These are phyloP conservation scores for Hippocampus zosterae DNA, from an alignment of 2,113 vertebrate species.

Conservation along the genomic window DNA sequence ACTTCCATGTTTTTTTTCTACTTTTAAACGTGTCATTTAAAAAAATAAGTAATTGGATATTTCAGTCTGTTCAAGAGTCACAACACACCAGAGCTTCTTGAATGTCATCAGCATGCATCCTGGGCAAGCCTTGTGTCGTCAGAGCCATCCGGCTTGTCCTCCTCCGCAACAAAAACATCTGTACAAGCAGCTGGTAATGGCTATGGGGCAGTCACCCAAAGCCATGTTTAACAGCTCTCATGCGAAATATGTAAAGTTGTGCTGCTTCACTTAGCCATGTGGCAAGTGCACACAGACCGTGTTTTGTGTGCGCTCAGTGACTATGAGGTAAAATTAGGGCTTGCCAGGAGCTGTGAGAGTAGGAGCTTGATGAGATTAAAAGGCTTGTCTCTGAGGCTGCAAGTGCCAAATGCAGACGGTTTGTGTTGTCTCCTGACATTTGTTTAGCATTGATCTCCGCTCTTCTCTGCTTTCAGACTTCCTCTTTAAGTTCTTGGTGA, in stretches of 20 bases:
- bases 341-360: slow-evolving; percentile 26
- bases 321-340: slow-evolving; percentile 39
- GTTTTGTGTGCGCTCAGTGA: slow-evolving; percentile 23
- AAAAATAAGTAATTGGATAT: not conserved
- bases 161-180: slow-evolving; percentile 41
- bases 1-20: not conserved
- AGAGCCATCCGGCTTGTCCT: slow-evolving; percentile 12
- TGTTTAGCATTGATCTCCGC: slow-evolving; percentile 14
- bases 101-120: not conserved
- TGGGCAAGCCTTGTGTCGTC: not conserved
- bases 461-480: slow-evolving; percentile 77
- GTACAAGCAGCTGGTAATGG: slow-evolving; percentile 25
- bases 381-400: slow-evolving; percentile 27
- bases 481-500: slow-evolving; percentile 95
- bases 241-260: not conserved
- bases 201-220: slow-evolving; percentile 5
- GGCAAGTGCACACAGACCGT: slow-evolving; percentile 23
- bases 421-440: not conserved
- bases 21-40: no score
- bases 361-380: slow-evolving; percentile 46
- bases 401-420: slow-evolving; percentile 19
- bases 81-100: not conserved
- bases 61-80: not conserved
- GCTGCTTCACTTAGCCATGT: not conserved
- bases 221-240: slow-evolving; percentile 20